Evolutionary conservation across 1,140 invertebrate species (phyloP).

Genomic region (Acyrthosiphon pisum): DNA sequence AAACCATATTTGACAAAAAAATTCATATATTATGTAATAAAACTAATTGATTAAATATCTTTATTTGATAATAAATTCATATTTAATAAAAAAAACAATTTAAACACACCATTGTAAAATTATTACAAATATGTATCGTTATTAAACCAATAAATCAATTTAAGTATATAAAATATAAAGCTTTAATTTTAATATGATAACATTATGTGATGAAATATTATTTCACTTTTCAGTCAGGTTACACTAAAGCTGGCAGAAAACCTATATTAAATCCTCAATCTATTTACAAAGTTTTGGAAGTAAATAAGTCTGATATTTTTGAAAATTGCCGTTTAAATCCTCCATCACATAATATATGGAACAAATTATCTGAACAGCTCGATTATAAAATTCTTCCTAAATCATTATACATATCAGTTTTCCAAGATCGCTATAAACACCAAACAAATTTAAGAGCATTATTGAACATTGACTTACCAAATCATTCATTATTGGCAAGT

Average conservation of each 20-base stretch:
- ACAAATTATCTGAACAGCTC: neutral
- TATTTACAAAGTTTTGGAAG: neutral
- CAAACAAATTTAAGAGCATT: constrained; percentile 20
- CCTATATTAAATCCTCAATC: neutral
- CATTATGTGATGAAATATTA: too few relatives aligned
- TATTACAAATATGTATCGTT: too few relatives aligned
- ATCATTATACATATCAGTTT: constrained; percentile 12
- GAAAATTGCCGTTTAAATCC: neutral
- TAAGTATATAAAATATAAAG: too few relatives aligned
- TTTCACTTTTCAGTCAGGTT: neutral
- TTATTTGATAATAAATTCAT: too few relatives aligned
- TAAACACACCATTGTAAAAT: too few relatives aligned
- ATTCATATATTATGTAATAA: too few relatives aligned
- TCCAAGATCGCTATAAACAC: neutral
- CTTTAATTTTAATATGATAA: too few relatives aligned
- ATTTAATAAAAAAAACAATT: too few relatives aligned
- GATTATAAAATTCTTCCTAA: neutral
- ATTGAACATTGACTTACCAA: neutral
- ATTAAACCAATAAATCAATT: too few relatives aligned
- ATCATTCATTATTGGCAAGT: neutral
- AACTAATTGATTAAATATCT: too few relatives aligned
- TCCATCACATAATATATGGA: neutral
- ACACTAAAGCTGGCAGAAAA: neutral
- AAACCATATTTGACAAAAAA: too few relatives aligned
- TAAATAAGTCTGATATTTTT: neutral